Base-by-base conservation (phyloP, 2,888 invertebrate species). In the Pristionchus mayeri region DNA sequence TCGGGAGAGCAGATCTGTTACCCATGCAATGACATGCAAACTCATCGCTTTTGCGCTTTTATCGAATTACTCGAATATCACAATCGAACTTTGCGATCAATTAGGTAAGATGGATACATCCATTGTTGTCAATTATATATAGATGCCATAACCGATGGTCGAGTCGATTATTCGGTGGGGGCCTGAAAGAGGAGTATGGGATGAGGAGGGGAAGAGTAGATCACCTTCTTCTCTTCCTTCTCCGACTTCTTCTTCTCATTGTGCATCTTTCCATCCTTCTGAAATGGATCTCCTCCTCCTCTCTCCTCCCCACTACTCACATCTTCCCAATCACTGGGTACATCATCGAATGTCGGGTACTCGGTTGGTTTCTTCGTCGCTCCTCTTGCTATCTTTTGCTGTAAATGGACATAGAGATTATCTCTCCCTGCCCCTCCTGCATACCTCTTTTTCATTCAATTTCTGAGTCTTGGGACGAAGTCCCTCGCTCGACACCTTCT, bases 401-500 rank as follows among this genome's bases (percentile, higher is more conserved):
- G 30, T 13, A 57, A 60, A 2, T 1, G 27, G 0, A 1, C 2
- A 13, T 11, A 13, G 11, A 9, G 1, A 16, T 9, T 9, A 3
- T 27, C 30, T 1, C 9, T 1, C 16, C 9, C 11, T 18, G 13
- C 21, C 4, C 3, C n/a, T 54, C 57, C 13, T 27, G 24, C 57
- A 11, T 13, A 60, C 57, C 57, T 60, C 57, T 60, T 60, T 60
- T 30, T 60, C 57, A 27, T 27, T 60, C 57, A 60, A 60, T 60
- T 60, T 60, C 0, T 27, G 27, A 0, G 24, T 24, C 0, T 60
- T 9, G 11, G 57, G 57, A 13, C 27, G 11, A 13, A 60, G 27
- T 60, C 57, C 57, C 57, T 60, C 57, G 30, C 57, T 60, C 30
- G 57, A 60, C 57, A 60, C 30, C 30, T 60, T 60, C 9, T 54